Percentiles rank a stretch among this genome's conserved stretches.
phyloP scores from a whole-genome alignment of 2,888 invertebrate species.

The Lasius fuliginosus region DNA sequence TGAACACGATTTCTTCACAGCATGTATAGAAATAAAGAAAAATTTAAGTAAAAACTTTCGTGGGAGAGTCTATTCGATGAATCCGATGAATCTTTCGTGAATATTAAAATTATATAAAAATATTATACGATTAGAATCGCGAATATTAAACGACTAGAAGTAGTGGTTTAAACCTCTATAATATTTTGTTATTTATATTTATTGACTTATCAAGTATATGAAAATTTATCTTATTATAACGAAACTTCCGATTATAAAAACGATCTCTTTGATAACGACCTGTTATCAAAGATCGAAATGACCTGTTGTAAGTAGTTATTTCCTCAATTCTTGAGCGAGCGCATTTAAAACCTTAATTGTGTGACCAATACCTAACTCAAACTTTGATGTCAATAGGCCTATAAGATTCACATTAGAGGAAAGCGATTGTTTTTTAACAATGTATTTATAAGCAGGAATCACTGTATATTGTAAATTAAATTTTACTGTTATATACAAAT shows the following conservation, averaged over 20 bases:
- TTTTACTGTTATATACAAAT: background rate
- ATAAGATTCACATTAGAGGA: no score
- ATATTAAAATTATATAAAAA: background rate
- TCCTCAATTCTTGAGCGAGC: no score
- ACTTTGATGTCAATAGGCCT: no score
- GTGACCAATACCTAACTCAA: no score
- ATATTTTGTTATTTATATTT: background rate
- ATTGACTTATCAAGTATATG: background rate
- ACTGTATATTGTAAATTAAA: background rate
- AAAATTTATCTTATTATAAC: background rate
- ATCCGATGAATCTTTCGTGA: background rate
- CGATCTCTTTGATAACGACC: no score
- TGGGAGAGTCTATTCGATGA: background rate
- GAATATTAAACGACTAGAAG: no score
- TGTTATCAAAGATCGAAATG: no score
- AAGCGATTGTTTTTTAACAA: no score
- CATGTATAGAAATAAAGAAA: background rate
- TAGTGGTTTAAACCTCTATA: background rate
- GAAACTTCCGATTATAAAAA: background rate
- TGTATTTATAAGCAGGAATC: no score
- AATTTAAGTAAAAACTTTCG: slow-evolving; percentile 20
- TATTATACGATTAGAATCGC: no score
- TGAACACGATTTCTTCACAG: slow-evolving; percentile 12
- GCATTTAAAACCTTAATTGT: no score
- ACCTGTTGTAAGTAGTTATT: no score